These are phyloP conservation scores for Xiphias gladius DNA, from an alignment of 2,113 vertebrate genomes.

Conservation along the genomic window DNA sequence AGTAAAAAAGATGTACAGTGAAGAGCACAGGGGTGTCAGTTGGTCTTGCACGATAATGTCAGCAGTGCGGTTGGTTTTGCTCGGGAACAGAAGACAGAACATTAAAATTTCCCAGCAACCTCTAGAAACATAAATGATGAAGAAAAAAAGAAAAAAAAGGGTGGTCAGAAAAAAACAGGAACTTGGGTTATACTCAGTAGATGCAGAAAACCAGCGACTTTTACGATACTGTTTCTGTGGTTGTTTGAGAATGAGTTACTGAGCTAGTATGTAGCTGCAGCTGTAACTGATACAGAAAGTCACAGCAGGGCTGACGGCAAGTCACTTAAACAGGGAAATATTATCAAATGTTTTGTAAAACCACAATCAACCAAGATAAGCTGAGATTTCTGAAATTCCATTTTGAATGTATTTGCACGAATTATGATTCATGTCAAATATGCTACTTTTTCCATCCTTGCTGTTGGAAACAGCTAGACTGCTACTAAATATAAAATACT, in stretches of 20 bases:
- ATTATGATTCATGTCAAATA: constrained; percentile 15
- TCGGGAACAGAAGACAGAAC: background rate
- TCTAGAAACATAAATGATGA: background rate
- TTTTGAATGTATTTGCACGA: background rate
- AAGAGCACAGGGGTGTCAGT: too few relatives aligned
- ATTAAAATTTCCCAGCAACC: background rate
- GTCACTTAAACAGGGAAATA: background rate
- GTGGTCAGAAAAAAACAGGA: background rate
- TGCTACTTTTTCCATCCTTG: background rate
- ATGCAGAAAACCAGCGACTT: background rate
- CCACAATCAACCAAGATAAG: background rate
- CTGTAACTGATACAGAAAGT: background rate
- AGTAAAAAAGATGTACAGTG: background rate
- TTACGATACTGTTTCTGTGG: background rate
- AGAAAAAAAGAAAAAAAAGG: background rate
- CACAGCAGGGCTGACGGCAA: background rate
- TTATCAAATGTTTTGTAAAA: background rate
- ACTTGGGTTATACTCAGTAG: background rate
- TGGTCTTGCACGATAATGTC: background rate
- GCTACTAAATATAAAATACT: constrained; percentile 17
- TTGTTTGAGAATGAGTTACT: background rate
- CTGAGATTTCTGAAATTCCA: background rate
- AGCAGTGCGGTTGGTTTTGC: background rate
- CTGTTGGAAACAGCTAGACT: background rate
- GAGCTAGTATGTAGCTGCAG: background rate